phyloP scores from a whole-genome alignment of 1,140 invertebrate genomes.

The Laupala kohalensis region DNA sequence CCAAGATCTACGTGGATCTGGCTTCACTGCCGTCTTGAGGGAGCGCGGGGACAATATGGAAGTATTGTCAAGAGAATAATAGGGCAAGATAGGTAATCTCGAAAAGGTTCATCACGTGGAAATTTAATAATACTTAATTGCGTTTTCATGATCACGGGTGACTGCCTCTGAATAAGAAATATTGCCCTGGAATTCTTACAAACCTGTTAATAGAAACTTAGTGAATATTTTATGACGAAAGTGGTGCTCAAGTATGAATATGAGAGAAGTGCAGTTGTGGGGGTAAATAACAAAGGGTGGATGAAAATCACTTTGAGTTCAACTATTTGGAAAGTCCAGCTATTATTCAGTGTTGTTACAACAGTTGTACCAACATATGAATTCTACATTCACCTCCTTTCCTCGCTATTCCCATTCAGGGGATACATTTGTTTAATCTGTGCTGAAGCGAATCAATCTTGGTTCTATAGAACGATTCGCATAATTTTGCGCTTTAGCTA shows the following conservation, averaged over 20 bases:
- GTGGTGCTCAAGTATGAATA: too few species aligned
- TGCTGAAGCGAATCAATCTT: neutral
- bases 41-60: neutral
- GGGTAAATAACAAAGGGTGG: too few species aligned
- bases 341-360: neutral
- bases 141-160: too few species aligned
- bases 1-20: neutral
- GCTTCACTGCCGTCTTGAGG: neutral
- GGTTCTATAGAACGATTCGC: neutral
- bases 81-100: neutral
- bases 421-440: neutral
- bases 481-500: neutral
- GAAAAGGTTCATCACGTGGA: neutral
- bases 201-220: too few species aligned
- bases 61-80: neutral
- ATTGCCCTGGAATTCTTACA: too few species aligned
- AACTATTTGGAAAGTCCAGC: neutral
- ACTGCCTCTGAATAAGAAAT: too few species aligned
- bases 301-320: neutral
- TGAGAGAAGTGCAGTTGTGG: too few species aligned
- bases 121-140: neutral
- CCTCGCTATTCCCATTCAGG: neutral
- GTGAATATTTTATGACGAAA: too few species aligned
- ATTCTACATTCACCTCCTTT: neutral
- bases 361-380: neutral